A percentile compares a stretch with the other conserved stretches of the same genome.
These are phyloP conservation scores for Perca schrenkii DNA, from an alignment of 2,113 vertebrate species.

Conservation along the genomic window DNA sequence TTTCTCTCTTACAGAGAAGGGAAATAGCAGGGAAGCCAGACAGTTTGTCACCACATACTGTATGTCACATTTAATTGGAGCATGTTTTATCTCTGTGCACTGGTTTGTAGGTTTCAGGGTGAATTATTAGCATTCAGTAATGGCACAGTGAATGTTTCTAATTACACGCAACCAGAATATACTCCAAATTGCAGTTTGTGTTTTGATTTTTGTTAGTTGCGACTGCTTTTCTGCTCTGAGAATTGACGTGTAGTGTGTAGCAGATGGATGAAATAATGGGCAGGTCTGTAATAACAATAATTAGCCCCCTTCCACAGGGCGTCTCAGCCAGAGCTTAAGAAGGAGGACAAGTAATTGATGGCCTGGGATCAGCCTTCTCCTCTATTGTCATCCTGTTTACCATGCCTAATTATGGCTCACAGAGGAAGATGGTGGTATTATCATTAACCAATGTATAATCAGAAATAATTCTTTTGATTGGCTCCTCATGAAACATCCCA, in stretches of 20 bases:
- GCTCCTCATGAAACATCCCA: constrained; percentile 58
- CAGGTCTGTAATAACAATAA: constrained; percentile 83
- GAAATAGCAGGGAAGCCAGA: constrained; percentile 37
- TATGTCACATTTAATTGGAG: constrained; percentile 58
- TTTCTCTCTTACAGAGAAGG: constrained; percentile 5
- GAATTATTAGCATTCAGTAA: constrained; percentile 50
- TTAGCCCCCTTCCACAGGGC: constrained; percentile 76
- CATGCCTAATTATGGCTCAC: constrained; percentile 78
- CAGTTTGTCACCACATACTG: constrained; percentile 49
- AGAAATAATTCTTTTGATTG: constrained; percentile 80
- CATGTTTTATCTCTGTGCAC: constrained; percentile 43
- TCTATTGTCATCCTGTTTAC: constrained; percentile 81
- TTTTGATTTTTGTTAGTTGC: constrained; percentile 37
- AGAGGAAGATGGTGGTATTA: constrained; percentile 79
- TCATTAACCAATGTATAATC: constrained; percentile 83
- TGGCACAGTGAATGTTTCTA: constrained; percentile 44
- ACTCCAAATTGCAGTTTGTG: constrained; percentile 43
- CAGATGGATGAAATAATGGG: constrained; percentile 79
- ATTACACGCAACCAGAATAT: constrained; percentile 60
- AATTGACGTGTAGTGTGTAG: constrained; percentile 61
- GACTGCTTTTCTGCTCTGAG: constrained; percentile 25
- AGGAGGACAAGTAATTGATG: constrained; percentile 83
- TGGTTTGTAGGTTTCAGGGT: constrained; percentile 30
- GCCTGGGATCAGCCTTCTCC: constrained; percentile 78
- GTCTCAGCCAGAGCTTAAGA: constrained; percentile 72